Evolutionary conservation across 1,140 invertebrate species (phyloP).

Genomic region (Popillia japonica): DNA sequence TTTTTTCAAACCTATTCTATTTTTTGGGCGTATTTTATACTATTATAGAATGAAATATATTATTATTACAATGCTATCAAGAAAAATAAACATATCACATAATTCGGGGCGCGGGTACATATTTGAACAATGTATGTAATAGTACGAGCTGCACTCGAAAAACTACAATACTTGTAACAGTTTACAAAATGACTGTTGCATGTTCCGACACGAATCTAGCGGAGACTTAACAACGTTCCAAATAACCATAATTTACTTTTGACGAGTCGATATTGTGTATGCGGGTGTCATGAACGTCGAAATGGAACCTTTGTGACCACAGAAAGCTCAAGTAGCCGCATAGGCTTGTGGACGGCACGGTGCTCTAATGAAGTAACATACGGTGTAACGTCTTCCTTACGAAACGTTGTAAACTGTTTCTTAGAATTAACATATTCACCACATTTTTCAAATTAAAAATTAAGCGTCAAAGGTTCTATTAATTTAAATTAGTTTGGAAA

Average conservation of each 20-base stretch:
- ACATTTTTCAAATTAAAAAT: no score
- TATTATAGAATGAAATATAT: no score
- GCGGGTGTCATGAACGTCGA: conserved; percentile 2
- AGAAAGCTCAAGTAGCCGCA: not conserved
- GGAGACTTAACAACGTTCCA: not conserved
- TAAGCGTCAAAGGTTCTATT: no score
- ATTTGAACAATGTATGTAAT: not conserved
- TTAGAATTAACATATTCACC: no score
- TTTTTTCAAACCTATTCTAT: no score
- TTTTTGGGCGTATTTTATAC: no score
- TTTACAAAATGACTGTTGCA: conserved; percentile 15
- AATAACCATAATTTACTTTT: conserved; percentile 8
- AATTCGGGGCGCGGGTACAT: no score
- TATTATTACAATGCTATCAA: no score
- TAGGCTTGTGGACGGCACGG: not conserved
- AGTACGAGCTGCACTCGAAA: not conserved
- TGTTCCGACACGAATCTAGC: conserved; percentile 9
- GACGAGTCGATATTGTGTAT: conserved; percentile 5
- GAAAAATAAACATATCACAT: no score
- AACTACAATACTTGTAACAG: not conserved
- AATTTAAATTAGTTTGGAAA: no score
- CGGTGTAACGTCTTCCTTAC: not conserved
- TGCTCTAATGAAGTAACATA: not conserved
- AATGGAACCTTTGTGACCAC: not conserved
- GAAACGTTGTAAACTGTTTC: not conserved